phyloP scores from a whole-genome alignment of 2,113 vertebrate species.

The Otolemur garnettii region DNA sequence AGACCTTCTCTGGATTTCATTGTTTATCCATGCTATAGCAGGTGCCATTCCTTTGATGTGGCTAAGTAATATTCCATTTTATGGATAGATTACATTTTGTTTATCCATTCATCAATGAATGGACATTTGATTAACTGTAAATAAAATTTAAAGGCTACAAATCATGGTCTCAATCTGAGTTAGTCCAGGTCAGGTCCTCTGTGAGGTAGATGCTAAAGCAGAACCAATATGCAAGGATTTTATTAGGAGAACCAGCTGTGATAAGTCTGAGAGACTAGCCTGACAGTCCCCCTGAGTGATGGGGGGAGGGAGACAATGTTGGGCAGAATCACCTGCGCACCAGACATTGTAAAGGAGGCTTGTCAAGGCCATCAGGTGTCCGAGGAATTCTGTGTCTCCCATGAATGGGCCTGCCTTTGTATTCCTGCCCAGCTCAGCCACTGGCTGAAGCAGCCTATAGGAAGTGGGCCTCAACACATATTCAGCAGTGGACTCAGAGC shows the following conservation, averaged over 20 bases:
- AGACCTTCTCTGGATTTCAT: background rate
- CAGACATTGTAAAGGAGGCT: background rate
- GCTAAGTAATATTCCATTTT: background rate
- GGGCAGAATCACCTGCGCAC: too few relatives aligned
- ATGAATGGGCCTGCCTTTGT: background rate
- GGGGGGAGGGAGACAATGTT: background rate
- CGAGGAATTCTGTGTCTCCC: background rate
- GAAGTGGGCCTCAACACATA: background rate
- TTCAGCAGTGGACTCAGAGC: too few relatives aligned
- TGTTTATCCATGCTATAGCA: too few relatives aligned
- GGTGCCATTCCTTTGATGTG: background rate
- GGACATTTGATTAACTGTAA: too few relatives aligned
- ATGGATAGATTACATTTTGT: too few relatives aligned
- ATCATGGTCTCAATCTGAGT: background rate
- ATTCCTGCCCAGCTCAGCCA: too few relatives aligned
- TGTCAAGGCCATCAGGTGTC: too few relatives aligned
- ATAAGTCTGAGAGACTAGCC: background rate
- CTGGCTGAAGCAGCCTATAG: background rate
- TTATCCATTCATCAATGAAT: background rate
- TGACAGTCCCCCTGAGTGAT: rapidly evolving
- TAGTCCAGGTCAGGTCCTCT: background rate
- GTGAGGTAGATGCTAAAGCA: background rate
- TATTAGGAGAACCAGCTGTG: background rate
- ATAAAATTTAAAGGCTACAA: background rate
- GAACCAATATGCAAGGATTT: background rate